These are phyloP conservation scores for Eulithis prunata DNA, from an alignment of 2,888 invertebrate genomes.

Conservation along the genomic window DNA sequence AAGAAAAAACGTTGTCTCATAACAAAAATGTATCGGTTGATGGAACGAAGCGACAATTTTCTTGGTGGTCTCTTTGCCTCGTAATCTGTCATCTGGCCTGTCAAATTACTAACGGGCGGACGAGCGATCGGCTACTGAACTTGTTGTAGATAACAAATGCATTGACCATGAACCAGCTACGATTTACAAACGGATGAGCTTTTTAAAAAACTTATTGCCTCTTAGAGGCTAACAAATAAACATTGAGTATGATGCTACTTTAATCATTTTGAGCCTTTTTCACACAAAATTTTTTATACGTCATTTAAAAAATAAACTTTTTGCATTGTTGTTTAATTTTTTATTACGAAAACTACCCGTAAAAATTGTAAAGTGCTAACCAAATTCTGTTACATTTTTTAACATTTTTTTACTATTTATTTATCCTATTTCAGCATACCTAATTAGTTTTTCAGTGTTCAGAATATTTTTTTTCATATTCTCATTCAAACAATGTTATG, in stretches of 20 bases:
- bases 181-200: slow-evolving; percentile 39
- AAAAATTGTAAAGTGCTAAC: no score
- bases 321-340: no score
- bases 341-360: no score
- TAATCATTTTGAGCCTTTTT: no score
- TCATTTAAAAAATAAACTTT: no score
- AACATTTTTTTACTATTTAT: no score
- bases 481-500: background rate
- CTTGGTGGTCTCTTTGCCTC: slow-evolving; percentile 74
- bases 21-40: slow-evolving; percentile 71
- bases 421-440: no score
- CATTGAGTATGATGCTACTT: background rate
- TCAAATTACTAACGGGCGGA: slow-evolving; percentile 84
- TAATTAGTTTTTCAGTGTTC: no score
- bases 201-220: slow-evolving; percentile 39
- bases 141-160: slow-evolving; percentile 80
- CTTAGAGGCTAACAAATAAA: slow-evolving; percentile 27
- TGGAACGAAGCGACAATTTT: slow-evolving; percentile 71
- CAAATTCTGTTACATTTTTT: no score
- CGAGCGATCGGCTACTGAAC: slow-evolving; percentile 83
- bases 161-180: slow-evolving; percentile 57
- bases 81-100: slow-evolving; percentile 84
- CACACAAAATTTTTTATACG: no score
- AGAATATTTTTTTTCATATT: no score
- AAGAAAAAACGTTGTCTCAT: slow-evolving; percentile 67